Conservation (phyloP, 2,797 vertebrate species). For the Anniella stebbinsi region DNA sequence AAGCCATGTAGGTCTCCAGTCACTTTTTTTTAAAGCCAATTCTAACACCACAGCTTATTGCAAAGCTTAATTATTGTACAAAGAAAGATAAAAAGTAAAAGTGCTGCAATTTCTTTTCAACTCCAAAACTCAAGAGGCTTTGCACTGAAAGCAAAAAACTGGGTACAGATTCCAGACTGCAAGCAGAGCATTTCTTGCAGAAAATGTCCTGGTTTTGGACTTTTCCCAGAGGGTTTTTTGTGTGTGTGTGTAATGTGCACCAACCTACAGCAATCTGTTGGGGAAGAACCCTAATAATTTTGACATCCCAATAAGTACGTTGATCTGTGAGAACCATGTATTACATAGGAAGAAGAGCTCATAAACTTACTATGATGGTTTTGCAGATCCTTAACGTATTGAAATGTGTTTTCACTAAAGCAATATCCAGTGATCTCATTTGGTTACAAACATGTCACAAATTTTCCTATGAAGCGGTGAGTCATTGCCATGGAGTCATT, state of each 20-base stretch:
- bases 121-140: background rate
- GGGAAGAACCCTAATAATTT: background rate
- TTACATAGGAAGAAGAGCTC: background rate
- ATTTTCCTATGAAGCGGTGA: conserved; percentile 14
- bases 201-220: background rate
- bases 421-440: background rate
- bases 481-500: background rate
- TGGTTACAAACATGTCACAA: background rate
- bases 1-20: background rate
- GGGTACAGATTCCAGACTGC: background rate
- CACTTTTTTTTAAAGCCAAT: background rate
- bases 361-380: background rate
- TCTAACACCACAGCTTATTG: background rate
- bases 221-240: background rate
- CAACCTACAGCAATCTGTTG: background rate
- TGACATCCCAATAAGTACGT: background rate
- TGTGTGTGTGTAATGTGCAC: background rate
- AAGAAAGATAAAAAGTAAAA: background rate
- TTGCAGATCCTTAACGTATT: conserved; percentile 26
- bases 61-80: background rate
- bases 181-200: background rate
- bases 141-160: background rate
- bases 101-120: background rate
- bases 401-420: background rate
- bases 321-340: background rate